Conservation (phyloP, 2,888 invertebrate species). For the Xestia c-nigrum region DNA sequence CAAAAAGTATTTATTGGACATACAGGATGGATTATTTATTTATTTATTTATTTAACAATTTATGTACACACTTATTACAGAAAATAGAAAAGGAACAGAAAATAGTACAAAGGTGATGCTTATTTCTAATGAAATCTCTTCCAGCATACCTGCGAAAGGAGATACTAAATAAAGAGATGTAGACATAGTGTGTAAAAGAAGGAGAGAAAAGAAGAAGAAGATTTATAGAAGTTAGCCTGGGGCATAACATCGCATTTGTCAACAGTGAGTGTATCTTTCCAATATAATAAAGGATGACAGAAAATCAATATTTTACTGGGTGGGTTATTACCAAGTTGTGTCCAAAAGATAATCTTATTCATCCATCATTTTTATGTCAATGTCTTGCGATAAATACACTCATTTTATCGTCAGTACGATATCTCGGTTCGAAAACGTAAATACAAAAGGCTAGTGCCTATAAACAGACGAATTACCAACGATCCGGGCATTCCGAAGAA, state of each 20-base stretch:
- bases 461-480: conserved; percentile 33
- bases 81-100: no score
- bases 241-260: conserved; percentile 1
- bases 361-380: conserved; percentile 53
- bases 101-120: no score
- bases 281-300: conserved; percentile 4
- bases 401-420: conserved; percentile 21
- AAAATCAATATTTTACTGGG: conserved; percentile 1
- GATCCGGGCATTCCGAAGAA: conserved; percentile 31
- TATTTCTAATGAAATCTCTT: no score
- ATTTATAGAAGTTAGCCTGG: not conserved
- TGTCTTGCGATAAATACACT: conserved; percentile 27
- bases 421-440: conserved; percentile 8
- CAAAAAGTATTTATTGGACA: no score
- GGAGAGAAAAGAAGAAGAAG: no score
- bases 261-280: conserved; percentile 4
- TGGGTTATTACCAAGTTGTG: not conserved
- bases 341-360: conserved; percentile 15
- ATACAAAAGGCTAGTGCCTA: conserved; percentile 9
- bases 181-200: no score
- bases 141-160: no score
- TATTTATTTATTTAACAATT: no score
- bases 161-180: no score
- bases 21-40: no score
- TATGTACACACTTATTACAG: no score